phyloP scores from a whole-genome alignment of 2,888 invertebrate genomes.

The Julus scandinavius region DNA sequence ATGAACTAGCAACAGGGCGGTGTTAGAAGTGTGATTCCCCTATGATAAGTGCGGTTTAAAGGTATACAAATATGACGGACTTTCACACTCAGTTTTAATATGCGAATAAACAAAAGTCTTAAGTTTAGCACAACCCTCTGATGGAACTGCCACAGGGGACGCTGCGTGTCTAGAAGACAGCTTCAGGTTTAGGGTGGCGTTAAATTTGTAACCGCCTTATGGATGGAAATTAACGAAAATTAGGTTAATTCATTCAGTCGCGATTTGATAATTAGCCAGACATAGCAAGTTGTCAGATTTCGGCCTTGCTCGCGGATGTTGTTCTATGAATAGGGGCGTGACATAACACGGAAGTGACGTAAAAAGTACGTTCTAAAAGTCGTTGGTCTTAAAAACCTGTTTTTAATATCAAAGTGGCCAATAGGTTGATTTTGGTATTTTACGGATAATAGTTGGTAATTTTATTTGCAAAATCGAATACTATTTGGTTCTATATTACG shows the following conservation, averaged over 20 bases:
- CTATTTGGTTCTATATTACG: too few relatives aligned
- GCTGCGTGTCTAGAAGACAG: not conserved
- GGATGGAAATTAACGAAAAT: not conserved
- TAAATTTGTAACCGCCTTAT: not conserved
- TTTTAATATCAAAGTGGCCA: not conserved
- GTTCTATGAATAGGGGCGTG: not conserved
- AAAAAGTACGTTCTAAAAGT: not conserved
- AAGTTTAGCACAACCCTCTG: too few relatives aligned
- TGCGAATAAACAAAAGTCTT: too few relatives aligned
- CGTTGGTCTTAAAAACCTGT: not conserved
- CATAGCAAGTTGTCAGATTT: not conserved
- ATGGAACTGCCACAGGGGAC: not conserved
- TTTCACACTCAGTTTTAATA: too few relatives aligned
- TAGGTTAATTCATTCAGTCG: not conserved
- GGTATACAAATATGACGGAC: too few relatives aligned
- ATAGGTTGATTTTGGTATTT: too few relatives aligned
- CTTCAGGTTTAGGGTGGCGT: not conserved
- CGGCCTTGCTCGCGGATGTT: slow-evolving; percentile 7
- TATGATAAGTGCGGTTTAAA: too few relatives aligned
- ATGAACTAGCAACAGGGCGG: too few relatives aligned
- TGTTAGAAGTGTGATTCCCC: too few relatives aligned
- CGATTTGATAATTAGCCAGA: slow-evolving; percentile 11
- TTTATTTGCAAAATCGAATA: too few relatives aligned
- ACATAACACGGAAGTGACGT: not conserved
- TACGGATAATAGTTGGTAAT: too few relatives aligned